Evolutionary conservation across 2,113 vertebrate species (phyloP).

Genomic region (Diglossa brunneiventris): DNA sequence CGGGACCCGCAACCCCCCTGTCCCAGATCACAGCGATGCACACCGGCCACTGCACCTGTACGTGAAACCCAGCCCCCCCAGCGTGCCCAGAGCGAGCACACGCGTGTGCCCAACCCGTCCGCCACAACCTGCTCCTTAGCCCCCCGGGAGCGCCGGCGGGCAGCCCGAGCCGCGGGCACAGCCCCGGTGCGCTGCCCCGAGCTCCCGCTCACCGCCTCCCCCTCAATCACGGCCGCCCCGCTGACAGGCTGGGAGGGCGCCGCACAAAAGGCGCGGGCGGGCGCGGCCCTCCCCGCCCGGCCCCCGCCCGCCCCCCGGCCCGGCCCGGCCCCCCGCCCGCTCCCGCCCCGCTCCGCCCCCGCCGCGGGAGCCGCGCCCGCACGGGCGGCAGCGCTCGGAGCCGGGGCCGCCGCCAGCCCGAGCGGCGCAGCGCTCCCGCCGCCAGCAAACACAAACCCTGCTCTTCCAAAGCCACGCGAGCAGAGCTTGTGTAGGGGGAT

Average conservation of each 20-base stretch:
- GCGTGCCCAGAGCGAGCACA: rapidly evolving
- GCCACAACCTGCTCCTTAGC: rapidly evolving
- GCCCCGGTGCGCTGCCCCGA: rapidly evolving
- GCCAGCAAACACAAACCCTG: not conserved
- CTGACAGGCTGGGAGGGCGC: not conserved
- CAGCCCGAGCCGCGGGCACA: not conserved
- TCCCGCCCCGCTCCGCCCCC: not conserved
- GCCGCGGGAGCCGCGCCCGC: not conserved
- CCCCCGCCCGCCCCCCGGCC: too few relatives aligned
- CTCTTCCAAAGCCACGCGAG: not conserved
- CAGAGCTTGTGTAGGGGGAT: not conserved
- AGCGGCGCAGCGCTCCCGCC: not conserved
- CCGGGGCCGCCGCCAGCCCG: not conserved
- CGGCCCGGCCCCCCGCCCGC: too few relatives aligned
- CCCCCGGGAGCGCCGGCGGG: rapidly evolving
- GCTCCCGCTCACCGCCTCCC: not conserved
- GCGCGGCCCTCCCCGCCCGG: not conserved
- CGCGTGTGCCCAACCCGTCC: rapidly evolving
- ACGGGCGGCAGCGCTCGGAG: not conserved
- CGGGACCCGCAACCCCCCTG: too few relatives aligned
- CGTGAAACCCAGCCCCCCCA: rapidly evolving
- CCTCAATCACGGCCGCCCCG: not conserved
- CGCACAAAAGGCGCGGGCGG: conserved; percentile 18
- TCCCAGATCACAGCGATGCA: rapidly evolving
- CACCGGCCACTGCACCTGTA: rapidly evolving